phyloP scores from a whole-genome alignment of 1,140 invertebrate species.

The Lasaia peninsularis region DNA sequence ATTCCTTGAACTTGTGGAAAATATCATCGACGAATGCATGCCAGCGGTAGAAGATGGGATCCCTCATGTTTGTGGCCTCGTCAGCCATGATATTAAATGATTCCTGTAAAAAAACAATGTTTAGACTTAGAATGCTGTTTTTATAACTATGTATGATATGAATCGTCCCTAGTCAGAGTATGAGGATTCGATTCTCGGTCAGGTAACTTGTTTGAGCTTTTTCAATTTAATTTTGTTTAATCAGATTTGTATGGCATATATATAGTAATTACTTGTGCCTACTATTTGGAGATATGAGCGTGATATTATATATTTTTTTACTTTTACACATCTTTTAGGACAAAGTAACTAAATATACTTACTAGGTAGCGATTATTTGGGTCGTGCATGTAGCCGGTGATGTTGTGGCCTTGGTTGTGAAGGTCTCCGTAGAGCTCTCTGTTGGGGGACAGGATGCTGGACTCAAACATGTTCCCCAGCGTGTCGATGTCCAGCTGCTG shows the following conservation, averaged over 20 bases:
- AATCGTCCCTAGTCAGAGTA: no score
- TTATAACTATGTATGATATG: no score
- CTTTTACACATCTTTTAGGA: no score
- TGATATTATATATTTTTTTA: no score
- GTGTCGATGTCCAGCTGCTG: conserved; percentile 79
- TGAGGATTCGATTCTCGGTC: no score
- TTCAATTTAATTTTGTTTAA: no score
- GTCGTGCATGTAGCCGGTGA: conserved; percentile 81
- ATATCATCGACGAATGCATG: conserved; percentile 82
- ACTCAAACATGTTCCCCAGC: conserved; percentile 82
- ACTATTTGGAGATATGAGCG: no score
- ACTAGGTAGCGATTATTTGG: conserved; percentile 79
- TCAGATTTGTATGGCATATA: no score
- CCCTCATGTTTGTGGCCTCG: conserved; percentile 83
- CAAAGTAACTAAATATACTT: conserved; percentile 27
- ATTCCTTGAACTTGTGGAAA: conserved; percentile 82
- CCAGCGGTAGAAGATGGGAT: conserved; percentile 85
- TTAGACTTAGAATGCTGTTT: no score
- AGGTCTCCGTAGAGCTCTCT: conserved; percentile 79
- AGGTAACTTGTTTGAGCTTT: no score
- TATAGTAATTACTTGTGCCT: no score
- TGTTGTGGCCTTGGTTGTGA: conserved; percentile 82
- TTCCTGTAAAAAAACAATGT: conserved; percentile 64
- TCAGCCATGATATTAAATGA: conserved; percentile 81
- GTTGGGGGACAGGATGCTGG: conserved; percentile 78